Conservation (phyloP, 2,113 vertebrate species). For the Sinocyclocheilus anophthalmus region DNA sequence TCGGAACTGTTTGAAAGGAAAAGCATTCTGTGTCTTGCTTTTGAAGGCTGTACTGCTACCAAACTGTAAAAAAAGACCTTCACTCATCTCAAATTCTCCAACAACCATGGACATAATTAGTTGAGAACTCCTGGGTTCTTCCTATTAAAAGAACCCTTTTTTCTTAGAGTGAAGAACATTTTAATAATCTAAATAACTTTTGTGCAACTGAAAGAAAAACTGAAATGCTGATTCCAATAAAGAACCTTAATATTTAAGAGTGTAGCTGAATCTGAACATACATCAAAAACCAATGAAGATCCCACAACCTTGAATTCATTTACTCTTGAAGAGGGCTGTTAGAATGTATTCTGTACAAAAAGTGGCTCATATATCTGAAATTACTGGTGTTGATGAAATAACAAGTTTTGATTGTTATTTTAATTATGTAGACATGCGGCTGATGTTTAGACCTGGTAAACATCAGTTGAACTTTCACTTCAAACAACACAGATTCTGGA, state of each 20-base stretch:
- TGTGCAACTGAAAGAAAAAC: too few species aligned
- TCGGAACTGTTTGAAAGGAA: constrained; percentile 15
- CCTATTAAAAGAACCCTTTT: too few species aligned
- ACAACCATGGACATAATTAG: neutral
- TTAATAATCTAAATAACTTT: too few species aligned
- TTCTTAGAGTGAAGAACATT: too few species aligned
- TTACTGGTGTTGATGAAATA: neutral
- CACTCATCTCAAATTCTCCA: neutral
- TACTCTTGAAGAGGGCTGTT: neutral
- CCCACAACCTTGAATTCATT: neutral
- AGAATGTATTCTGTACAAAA: neutral
- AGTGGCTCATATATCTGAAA: neutral
- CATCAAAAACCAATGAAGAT: neutral
- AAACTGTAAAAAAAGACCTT: neutral
- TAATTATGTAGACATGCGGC: neutral
- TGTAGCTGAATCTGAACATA: too few species aligned
- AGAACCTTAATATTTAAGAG: too few species aligned
- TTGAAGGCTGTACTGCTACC: neutral
- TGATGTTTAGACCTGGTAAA: neutral
- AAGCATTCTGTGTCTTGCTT: constrained; percentile 12
- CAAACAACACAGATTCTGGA: too few species aligned
- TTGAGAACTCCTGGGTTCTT: neutral
- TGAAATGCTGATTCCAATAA: too few species aligned
- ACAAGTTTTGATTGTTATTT: too few species aligned
- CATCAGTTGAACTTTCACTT: neutral